These are phyloP conservation scores for Marisa cornuarietis DNA, from an alignment of 1,140 invertebrate genomes.

Conservation along the genomic window DNA sequence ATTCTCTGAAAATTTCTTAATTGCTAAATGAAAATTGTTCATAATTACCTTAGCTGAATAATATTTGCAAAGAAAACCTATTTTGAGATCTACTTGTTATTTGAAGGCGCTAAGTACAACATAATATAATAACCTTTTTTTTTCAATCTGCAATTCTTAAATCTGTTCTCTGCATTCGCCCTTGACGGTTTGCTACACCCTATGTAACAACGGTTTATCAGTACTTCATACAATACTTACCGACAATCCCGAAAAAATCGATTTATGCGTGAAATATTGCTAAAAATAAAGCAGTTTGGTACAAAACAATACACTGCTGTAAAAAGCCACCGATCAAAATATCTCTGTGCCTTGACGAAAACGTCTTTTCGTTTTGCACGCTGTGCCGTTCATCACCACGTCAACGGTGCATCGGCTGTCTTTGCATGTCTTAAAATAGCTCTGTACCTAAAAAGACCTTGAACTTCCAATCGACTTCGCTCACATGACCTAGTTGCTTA, in stretches of 20 bases:
- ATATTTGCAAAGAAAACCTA: too few relatives aligned
- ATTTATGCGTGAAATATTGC: not conserved
- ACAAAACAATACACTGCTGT: not conserved
- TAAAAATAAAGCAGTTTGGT: not conserved
- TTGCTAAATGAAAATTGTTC: too few relatives aligned
- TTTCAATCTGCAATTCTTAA: too few relatives aligned
- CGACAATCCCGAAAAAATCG: not conserved
- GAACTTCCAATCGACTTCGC: conserved; percentile 12
- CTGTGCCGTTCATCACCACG: conserved; percentile 14
- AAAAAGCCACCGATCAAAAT: not conserved
- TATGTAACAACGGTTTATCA: too few relatives aligned
- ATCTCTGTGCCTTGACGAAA: not conserved
- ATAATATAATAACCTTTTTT: too few relatives aligned
- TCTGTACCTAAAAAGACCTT: conserved; percentile 14
- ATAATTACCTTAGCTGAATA: too few relatives aligned
- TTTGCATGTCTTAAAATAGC: conserved; percentile 15
- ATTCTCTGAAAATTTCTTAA: too few relatives aligned
- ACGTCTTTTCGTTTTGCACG: conserved; percentile 1
- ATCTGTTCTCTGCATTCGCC: too few relatives aligned
- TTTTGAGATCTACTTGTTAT: too few relatives aligned
- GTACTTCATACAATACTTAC: too few relatives aligned
- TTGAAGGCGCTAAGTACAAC: too few relatives aligned
- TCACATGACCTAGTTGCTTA: conserved; percentile 4
- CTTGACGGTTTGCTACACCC: too few relatives aligned
- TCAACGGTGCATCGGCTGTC: not conserved